Evolutionary conservation across 2,888 invertebrate genomes (phyloP).

Genomic region (Hypomecis punctinalis): DNA sequence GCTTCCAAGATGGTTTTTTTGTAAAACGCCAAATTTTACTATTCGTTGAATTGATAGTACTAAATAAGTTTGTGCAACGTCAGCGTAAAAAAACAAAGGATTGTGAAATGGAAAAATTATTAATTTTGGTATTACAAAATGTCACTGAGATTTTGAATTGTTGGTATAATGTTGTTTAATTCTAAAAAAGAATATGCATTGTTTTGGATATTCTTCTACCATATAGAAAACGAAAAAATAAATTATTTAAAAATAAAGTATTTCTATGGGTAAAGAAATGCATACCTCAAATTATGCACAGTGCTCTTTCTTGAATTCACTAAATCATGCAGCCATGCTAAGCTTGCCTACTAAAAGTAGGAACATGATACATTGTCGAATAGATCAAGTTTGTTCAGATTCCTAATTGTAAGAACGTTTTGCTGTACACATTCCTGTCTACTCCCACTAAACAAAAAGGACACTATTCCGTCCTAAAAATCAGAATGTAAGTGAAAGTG

Average conservation of each 20-base stretch:
- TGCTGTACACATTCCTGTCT: constrained; percentile 68
- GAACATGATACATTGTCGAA: constrained; percentile 63
- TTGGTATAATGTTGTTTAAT: background rate
- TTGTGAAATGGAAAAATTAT: constrained; percentile 14
- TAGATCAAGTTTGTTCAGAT: constrained; percentile 78
- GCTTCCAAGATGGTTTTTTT: constrained; percentile 42
- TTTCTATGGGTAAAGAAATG: constrained; percentile 15
- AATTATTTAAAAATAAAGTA: constrained; percentile 5
- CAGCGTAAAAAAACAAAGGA: constrained; percentile 21
- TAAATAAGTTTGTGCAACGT: constrained; percentile 25
- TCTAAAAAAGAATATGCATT: constrained; percentile 13
- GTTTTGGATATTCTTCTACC: constrained; percentile 11
- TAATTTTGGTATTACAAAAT: background rate
- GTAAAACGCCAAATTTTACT: constrained; percentile 45
- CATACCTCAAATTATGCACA: constrained; percentile 18
- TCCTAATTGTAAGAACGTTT: constrained; percentile 77
- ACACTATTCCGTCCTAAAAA: constrained; percentile 69
- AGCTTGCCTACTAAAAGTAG: constrained; percentile 76
- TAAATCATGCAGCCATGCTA: constrained; percentile 73
- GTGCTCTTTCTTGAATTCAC: constrained; percentile 28
- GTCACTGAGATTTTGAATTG: background rate
- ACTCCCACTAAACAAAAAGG: constrained; percentile 50
- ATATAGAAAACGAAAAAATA: constrained; percentile 4
- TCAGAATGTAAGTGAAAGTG: constrained; percentile 41
- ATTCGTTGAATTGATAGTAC: constrained; percentile 27